These are phyloP conservation scores for Perdita meconis DNA, from an alignment of 2,888 invertebrate genomes.

Conservation along the genomic window DNA sequence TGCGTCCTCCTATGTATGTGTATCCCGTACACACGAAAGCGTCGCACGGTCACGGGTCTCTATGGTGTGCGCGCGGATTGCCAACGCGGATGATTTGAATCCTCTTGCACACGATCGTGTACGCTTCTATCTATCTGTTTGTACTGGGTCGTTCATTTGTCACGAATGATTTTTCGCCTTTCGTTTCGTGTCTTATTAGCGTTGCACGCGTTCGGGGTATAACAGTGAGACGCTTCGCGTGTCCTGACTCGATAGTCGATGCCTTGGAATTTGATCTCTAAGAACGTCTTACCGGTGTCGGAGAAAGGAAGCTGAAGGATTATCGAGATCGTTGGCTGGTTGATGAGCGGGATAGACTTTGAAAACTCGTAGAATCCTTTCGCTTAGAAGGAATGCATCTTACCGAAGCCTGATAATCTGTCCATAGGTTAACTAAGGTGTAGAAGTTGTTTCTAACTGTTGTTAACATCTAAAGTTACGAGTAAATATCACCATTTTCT, in stretches of 20 bases:
- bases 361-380: too few species aligned
- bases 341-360: too few species aligned
- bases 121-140: conserved; percentile 16
- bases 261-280: too few species aligned
- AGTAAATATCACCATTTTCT: too few species aligned
- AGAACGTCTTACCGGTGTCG: too few species aligned
- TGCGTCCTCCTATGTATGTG: conserved; percentile 20
- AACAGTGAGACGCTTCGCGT: conserved; percentile 12
- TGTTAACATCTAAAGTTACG: too few species aligned
- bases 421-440: too few species aligned
- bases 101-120: conserved; percentile 30
- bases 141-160: conserved; percentile 43
- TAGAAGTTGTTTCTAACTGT: too few species aligned
- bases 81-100: conserved; percentile 44
- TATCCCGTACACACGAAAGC: not conserved
- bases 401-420: too few species aligned
- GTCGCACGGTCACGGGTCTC: not conserved
- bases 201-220: not conserved
- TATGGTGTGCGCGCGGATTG: conserved; percentile 43
- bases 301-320: too few species aligned
- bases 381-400: too few species aligned
- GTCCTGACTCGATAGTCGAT: not conserved
- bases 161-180: not conserved
- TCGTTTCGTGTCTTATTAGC: conserved; percentile 8
- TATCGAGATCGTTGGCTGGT: too few species aligned